These are phyloP conservation scores for Eudasyphora cyanicolor DNA, from an alignment of 2,888 invertebrate species.

Conservation along the genomic window DNA sequence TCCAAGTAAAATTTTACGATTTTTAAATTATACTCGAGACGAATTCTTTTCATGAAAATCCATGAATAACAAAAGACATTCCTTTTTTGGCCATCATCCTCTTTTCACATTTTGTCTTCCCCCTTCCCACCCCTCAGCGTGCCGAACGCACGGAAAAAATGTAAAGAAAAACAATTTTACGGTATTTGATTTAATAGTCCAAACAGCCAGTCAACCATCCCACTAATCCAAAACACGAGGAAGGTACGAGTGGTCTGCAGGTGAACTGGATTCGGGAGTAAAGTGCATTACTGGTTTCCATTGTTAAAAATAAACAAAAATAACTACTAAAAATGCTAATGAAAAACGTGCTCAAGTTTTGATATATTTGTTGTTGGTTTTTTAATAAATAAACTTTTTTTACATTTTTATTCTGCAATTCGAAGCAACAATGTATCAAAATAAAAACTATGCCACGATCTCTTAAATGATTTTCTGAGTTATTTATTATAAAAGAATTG, in stretches of 20 bases:
- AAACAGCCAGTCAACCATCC: background rate
- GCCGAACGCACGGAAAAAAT: background rate
- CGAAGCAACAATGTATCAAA: background rate
- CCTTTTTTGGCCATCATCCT: too few relatives aligned
- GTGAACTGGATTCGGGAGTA: background rate
- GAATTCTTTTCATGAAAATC: background rate
- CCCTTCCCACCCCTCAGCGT: background rate
- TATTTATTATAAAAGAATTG: too few relatives aligned
- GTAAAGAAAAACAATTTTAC: conserved; percentile 59
- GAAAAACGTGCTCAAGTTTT: conserved; percentile 60
- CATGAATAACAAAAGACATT: background rate
- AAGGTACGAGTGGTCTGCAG: too few relatives aligned
- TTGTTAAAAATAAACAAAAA: conserved; percentile 25
- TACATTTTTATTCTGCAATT: background rate
- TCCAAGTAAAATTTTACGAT: conserved; percentile 40
- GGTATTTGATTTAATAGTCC: conserved; percentile 60
- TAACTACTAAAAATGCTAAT: conserved; percentile 61
- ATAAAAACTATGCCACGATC: too few relatives aligned
- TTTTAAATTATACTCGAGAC: conserved; percentile 19
- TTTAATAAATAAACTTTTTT: conserved; percentile 27
- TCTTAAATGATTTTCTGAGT: too few relatives aligned
- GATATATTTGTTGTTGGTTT: conserved; percentile 36
- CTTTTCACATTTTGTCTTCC: background rate
- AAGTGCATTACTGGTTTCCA: background rate
- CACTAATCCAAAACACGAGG: background rate